Conservation (phyloP, 1,140 invertebrate species). For the Tetragnatha versicolor region DNA sequence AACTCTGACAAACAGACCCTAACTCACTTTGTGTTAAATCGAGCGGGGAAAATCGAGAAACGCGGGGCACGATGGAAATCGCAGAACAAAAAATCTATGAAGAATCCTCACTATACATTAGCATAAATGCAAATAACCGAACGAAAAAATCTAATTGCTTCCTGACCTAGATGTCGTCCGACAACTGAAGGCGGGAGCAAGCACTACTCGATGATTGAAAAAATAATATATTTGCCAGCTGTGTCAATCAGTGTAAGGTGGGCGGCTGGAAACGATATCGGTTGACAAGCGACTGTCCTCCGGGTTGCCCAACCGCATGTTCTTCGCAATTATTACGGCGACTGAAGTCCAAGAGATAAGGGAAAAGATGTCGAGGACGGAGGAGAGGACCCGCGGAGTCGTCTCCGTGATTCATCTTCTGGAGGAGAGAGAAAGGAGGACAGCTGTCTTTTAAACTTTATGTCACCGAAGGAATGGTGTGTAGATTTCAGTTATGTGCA, state of each 20-base stretch:
- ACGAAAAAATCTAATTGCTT: constrained; percentile 1
- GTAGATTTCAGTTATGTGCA: too few species aligned
- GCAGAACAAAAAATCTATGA: too few species aligned
- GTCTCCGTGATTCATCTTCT: not conserved
- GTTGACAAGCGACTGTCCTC: not conserved
- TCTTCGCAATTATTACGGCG: not conserved
- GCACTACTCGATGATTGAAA: too few species aligned
- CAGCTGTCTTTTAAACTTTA: too few species aligned
- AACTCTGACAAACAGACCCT: too few species aligned
- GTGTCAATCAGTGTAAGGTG: constrained; percentile 1
- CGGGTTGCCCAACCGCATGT: not conserved
- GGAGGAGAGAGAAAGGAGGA: not conserved
- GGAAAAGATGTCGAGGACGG: not conserved
- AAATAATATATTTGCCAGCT: not conserved
- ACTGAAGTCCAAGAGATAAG: not conserved
- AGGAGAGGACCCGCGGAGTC: not conserved
- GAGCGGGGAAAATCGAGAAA: too few species aligned
- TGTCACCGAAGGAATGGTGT: too few species aligned
- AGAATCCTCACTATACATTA: too few species aligned
- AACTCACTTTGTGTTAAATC: too few species aligned
- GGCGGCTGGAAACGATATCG: constrained; percentile 23
- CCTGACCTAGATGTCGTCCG: constrained; percentile 5
- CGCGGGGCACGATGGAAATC: too few species aligned
- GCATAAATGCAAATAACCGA: constrained; percentile 70
- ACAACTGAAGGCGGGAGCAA: too few species aligned